A percentile compares a stretch with the other conserved stretches of the same genome.
phyloP scores from a whole-genome alignment of 2,113 vertebrate genomes.

The Ammodytes dubius region DNA sequence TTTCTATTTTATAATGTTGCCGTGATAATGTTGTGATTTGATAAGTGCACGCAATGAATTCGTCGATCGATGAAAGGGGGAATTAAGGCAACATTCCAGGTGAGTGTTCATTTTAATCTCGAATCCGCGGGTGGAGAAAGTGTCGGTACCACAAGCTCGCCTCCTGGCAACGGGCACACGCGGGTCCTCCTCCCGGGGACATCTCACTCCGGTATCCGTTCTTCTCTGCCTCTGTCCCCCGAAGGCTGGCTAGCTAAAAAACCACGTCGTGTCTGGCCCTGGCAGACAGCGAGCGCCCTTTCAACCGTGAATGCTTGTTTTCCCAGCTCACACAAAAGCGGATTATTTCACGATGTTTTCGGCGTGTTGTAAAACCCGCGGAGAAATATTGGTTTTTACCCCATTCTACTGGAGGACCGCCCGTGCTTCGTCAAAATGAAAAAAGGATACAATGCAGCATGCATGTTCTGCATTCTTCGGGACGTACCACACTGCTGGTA shows the following conservation, averaged over 20 bases:
- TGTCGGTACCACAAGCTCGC: conserved; percentile 71
- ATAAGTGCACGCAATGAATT: conserved; percentile 43
- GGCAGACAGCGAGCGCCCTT: conserved; percentile 68
- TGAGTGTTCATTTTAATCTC: conserved; percentile 64
- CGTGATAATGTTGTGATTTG: conserved; percentile 81
- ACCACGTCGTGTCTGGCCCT: conserved; percentile 77
- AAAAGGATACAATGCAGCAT: conserved; percentile 81
- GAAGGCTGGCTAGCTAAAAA: conserved; percentile 75
- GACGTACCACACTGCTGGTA: conserved; percentile 74
- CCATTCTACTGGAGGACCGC: conserved; percentile 80
- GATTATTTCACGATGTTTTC: conserved; percentile 81
- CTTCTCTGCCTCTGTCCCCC: conserved; percentile 78
- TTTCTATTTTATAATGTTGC: conserved; percentile 79
- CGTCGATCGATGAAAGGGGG: conserved; percentile 46
- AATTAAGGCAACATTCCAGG: conserved; percentile 68
- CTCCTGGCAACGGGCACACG: conserved; percentile 85
- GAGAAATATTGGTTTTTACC: conserved; percentile 80
- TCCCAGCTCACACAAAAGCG: conserved; percentile 64
- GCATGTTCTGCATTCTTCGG: conserved; percentile 80
- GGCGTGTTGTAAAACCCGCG: conserved; percentile 77
- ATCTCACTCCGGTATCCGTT: conserved; percentile 84
- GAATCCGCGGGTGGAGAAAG: conserved; percentile 63
- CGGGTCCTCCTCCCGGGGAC: conserved; percentile 85
- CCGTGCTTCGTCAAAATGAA: conserved; percentile 81
- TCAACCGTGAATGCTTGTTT: conserved; percentile 57